Percentiles rank a stretch among this genome's conserved stretches.
Evolutionary conservation across 2,888 invertebrate genomes (phyloP).

Genomic region (Frankliniella intonsa): DNA sequence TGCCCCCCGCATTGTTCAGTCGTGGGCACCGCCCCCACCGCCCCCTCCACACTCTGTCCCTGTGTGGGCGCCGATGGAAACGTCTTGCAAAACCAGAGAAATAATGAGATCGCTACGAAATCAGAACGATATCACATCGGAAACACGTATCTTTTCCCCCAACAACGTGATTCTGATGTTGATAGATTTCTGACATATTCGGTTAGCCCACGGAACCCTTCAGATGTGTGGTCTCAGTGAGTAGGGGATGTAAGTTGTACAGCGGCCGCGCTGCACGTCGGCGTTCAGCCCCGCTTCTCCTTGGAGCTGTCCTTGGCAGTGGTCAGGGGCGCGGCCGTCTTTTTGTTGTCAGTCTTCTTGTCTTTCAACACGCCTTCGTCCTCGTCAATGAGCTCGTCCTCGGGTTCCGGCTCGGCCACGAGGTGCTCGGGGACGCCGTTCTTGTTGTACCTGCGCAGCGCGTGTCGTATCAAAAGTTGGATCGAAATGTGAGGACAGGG

Average conservation of each 20-base stretch:
- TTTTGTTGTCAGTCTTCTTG: conserved; percentile 44
- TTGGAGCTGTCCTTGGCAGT: not conserved
- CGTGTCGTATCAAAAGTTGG: too few species aligned
- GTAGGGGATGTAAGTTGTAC: not conserved
- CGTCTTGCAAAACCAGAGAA: too few species aligned
- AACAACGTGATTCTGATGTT: too few species aligned
- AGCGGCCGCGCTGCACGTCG: not conserved
- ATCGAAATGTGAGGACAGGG: too few species aligned
- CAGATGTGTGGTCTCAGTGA: too few species aligned
- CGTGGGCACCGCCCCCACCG: not conserved
- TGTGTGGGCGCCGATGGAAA: too few species aligned
- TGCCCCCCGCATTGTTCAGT: not conserved
- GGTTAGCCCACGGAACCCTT: too few species aligned
- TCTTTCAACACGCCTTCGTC: conserved; percentile 35
- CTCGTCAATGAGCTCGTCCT: conserved; percentile 34
- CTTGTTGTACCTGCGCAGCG: not conserved
- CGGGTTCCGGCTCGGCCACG: conserved; percentile 52
- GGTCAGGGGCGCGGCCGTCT: not conserved
- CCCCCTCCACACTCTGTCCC: not conserved
- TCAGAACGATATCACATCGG: too few species aligned
- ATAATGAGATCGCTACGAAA: too few species aligned
- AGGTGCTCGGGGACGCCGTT: conserved; percentile 49
- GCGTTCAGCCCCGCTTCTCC: conserved; percentile 1
- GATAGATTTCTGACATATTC: too few species aligned
- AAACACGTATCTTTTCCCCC: too few species aligned